A percentile compares a stretch with the other conserved stretches of the same genome.
phyloP scores from a whole-genome alignment of 2,888 invertebrate genomes.

The Nephrotoma guestfalica region DNA sequence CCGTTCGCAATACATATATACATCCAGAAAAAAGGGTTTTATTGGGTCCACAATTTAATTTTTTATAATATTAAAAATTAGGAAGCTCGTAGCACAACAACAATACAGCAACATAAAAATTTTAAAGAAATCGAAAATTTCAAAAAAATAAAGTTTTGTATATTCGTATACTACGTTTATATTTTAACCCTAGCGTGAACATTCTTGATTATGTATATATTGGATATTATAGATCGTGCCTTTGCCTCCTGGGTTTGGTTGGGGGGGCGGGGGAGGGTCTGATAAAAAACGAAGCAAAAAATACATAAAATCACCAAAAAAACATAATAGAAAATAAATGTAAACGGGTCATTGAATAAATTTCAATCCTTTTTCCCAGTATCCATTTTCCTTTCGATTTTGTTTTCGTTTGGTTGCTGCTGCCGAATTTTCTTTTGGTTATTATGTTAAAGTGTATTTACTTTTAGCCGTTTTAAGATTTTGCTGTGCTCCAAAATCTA shows the following conservation, averaged over 20 bases:
- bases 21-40: background rate
- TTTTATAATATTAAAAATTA: background rate
- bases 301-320: background rate
- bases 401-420: background rate
- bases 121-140: background rate
- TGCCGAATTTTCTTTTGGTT: background rate
- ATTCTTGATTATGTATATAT: background rate
- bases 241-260: background rate
- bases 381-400: background rate
- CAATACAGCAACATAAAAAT: background rate
- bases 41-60: background rate
- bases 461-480: background rate
- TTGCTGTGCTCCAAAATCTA: background rate
- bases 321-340: background rate
- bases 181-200: background rate
- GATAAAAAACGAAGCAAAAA: background rate
- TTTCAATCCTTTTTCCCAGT: background rate
- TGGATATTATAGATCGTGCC: background rate
- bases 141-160: background rate
- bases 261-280: no score
- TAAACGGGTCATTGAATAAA: background rate
- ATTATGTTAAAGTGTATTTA: background rate
- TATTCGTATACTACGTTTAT: background rate
- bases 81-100: background rate
- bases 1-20: background rate